Evolutionary conservation across 2,113 vertebrate genomes (phyloP).

Genomic region (Periophthalmodon schlosseri): DNA sequence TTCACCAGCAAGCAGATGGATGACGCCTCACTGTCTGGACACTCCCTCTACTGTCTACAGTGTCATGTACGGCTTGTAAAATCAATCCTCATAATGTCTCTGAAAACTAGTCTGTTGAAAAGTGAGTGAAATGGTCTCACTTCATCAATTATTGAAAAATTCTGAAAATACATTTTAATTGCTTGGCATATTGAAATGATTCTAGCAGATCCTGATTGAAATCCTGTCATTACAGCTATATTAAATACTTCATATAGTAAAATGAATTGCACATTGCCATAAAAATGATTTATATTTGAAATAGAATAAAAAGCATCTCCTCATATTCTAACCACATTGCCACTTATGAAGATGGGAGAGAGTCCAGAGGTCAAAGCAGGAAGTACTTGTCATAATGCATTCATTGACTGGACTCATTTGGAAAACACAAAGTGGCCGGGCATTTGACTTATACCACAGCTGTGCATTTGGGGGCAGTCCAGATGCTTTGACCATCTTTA

Average conservation of each 20-base stretch:
- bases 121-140: background rate
- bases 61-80: background rate
- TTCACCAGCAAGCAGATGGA: background rate
- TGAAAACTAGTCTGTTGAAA: background rate
- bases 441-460: background rate
- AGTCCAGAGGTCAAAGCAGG: background rate
- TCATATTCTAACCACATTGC: background rate
- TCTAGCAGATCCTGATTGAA: background rate
- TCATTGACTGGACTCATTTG: conserved; percentile 6
- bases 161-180: background rate
- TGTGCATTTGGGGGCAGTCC: conserved; percentile 5
- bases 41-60: background rate
- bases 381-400: conserved; percentile 3
- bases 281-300: background rate
- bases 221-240: background rate
- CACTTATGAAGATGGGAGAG: background rate
- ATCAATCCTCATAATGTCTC: background rate
- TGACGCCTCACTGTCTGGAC: background rate
- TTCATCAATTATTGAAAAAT: background rate
- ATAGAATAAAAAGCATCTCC: background rate
- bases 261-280: background rate
- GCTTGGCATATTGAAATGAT: background rate
- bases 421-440: background rate
- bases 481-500: conserved; percentile 1
- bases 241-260: background rate